Percentiles rank a stretch among this genome's conserved stretches.
These are phyloP conservation scores for Apis laboriosa DNA, from an alignment of 1,140 invertebrate species.

Conservation along the genomic window DNA sequence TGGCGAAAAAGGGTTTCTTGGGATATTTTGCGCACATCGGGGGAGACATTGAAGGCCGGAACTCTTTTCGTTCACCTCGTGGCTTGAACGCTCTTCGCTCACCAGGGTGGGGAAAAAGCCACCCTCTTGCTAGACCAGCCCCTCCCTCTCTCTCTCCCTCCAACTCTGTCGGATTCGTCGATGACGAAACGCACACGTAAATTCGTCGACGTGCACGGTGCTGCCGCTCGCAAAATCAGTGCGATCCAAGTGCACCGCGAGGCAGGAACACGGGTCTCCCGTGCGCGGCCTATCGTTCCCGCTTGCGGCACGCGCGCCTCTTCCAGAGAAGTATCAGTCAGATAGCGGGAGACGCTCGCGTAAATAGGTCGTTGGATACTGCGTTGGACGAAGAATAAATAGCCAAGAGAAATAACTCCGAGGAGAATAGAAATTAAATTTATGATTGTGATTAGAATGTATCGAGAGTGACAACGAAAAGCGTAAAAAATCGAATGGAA, in stretches of 20 bases:
- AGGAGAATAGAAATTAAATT: neutral
- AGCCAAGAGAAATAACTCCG: neutral
- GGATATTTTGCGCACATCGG: conserved; percentile 16
- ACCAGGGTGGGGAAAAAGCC: conserved; percentile 40
- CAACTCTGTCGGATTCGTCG: conserved; percentile 48
- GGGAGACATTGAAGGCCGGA: neutral
- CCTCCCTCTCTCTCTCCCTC: neutral
- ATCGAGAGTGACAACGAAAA: neutral
- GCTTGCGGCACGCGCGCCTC: conserved; percentile 61
- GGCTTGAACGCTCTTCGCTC: conserved; percentile 9
- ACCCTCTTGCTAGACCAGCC: conserved; percentile 15
- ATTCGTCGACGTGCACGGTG: conserved; percentile 58
- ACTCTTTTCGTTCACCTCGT: conserved; percentile 39
- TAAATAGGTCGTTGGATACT: conserved; percentile 59
- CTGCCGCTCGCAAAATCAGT: conserved; percentile 58
- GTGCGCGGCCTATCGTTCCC: conserved; percentile 64
- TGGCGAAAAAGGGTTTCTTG: conserved; percentile 21
- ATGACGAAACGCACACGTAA: conserved; percentile 65
- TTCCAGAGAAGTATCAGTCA: conserved; percentile 26
- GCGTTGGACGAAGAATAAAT: neutral
- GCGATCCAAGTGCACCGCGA: conserved; percentile 62
- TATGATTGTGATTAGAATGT: neutral
- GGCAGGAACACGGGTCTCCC: conserved; percentile 59
- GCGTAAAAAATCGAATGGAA: neutral
- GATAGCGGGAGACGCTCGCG: conserved; percentile 41